A percentile compares a stretch with the other conserved stretches of the same genome.
Evolutionary conservation across 2,888 invertebrate species (phyloP).

Genomic region (Bombylius discolor): DNA sequence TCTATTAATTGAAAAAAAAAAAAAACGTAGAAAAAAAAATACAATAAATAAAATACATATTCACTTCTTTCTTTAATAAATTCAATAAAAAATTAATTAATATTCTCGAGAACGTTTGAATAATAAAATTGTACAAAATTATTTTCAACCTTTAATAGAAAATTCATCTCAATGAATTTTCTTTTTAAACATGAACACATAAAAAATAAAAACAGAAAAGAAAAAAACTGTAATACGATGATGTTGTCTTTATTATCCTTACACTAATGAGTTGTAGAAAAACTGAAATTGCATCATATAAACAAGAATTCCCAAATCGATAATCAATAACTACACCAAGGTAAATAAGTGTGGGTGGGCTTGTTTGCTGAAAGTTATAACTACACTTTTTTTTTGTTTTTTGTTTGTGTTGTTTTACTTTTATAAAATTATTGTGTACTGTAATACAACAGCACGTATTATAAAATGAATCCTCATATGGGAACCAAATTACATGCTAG

Average conservation of each 20-base stretch:
- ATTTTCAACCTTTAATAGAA: too few relatives aligned
- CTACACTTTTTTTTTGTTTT: background rate
- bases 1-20: slow-evolving; percentile 45
- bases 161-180: too few relatives aligned
- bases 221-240: background rate
- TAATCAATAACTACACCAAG: slow-evolving; percentile 27
- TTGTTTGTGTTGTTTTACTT: too few relatives aligned
- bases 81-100: too few relatives aligned
- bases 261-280: background rate
- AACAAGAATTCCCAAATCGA: slow-evolving; percentile 32
- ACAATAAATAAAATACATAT: too few relatives aligned
- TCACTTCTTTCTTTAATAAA: too few relatives aligned
- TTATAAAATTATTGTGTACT: background rate
- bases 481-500: background rate
- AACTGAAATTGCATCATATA: slow-evolving; percentile 22
- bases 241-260: background rate
- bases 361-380: background rate
- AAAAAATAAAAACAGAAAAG: too few relatives aligned
- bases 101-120: too few relatives aligned
- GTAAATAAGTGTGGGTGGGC: background rate
- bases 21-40: background rate
- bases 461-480: background rate
- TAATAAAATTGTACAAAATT: too few relatives aligned
- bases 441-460: background rate
- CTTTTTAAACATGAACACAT: too few relatives aligned